Evolutionary conservation across 1,140 invertebrate species (phyloP).

Genomic region (Drosophila repleta): DNA sequence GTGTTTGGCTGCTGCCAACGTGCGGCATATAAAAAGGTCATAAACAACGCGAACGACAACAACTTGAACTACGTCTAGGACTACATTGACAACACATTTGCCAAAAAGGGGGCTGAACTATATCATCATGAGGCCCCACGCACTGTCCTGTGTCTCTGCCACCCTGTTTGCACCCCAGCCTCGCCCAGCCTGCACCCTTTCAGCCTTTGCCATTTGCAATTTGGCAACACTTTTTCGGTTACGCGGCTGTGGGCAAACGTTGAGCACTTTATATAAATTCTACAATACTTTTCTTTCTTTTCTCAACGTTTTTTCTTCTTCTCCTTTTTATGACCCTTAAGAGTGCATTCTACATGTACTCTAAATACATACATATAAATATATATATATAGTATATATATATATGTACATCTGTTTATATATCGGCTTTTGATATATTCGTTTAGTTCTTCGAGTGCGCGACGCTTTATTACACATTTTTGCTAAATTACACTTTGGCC

Average conservation of each 20-base stretch:
- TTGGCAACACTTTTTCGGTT: conserved; percentile 80
- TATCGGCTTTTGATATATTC: conserved; percentile 73
- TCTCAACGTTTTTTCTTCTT: conserved; percentile 2
- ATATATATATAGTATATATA: not conserved
- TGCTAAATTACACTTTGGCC: conserved; percentile 79
- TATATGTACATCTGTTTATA: conserved; percentile 29
- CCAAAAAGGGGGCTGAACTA: conserved; percentile 32
- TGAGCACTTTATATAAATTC: conserved; percentile 81
- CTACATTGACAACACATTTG: conserved; percentile 44
- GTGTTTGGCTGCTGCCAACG: conserved; percentile 41
- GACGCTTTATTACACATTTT: conserved; percentile 77
- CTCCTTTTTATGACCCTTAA: conserved; percentile 65
- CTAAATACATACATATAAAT: not conserved
- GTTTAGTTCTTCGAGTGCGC: conserved; percentile 29
- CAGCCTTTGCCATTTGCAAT: conserved; percentile 59
- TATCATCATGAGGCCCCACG: conserved; percentile 62
- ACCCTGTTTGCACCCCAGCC: not conserved
- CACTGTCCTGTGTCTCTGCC: conserved; percentile 51
- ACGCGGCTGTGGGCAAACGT: conserved; percentile 54
- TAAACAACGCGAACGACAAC: conserved; percentile 73
- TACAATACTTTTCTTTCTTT: conserved; percentile 59
- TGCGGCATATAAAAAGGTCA: conserved; percentile 71
- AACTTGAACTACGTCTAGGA: conserved; percentile 39
- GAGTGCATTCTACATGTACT: conserved; percentile 52
- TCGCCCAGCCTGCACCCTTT: not conserved